Percentiles rank a stretch among this genome's conserved stretches.
phyloP scores from a whole-genome alignment of 2,797 vertebrate genomes.

The Paedocypris micromegethes region DNA sequence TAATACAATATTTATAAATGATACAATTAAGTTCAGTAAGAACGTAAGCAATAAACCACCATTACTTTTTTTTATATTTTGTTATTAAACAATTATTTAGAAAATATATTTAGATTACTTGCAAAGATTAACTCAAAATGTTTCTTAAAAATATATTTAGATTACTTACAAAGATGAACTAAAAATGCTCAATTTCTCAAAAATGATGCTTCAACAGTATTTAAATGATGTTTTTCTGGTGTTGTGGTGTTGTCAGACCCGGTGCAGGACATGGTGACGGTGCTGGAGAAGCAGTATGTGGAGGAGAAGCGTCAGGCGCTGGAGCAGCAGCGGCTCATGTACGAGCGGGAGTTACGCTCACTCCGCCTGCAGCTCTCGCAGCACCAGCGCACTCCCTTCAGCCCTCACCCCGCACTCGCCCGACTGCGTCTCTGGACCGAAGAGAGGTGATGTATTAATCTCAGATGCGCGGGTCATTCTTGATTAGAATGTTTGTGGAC shows the following conservation, averaged over 20 bases:
- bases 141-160: no score
- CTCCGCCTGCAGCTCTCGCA: constrained; percentile 88
- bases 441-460: constrained; percentile 76
- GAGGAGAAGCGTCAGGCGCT: constrained; percentile 91
- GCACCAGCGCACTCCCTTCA: constrained; percentile 75
- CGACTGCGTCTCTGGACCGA: constrained; percentile 90
- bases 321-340: constrained; percentile 93
- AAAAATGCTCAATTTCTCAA: not conserved
- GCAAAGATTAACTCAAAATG: no score
- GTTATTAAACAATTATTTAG: no score
- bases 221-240: not conserved
- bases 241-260: constrained; percentile 68
- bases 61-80: no score
- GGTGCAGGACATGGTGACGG: constrained; percentile 91
- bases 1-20: no score
- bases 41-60: no score
- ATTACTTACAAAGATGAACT: no score
- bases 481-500: not conserved
- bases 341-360: constrained; percentile 88
- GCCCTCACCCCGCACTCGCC: constrained; percentile 74
- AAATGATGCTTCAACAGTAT: not conserved
- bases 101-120: no score
- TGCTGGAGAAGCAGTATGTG: constrained; percentile 93
- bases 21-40: no score
- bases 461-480: not conserved